Base-by-base conservation (phyloP, 2,888 invertebrate species). In the Eumerus sabulonum region DNA sequence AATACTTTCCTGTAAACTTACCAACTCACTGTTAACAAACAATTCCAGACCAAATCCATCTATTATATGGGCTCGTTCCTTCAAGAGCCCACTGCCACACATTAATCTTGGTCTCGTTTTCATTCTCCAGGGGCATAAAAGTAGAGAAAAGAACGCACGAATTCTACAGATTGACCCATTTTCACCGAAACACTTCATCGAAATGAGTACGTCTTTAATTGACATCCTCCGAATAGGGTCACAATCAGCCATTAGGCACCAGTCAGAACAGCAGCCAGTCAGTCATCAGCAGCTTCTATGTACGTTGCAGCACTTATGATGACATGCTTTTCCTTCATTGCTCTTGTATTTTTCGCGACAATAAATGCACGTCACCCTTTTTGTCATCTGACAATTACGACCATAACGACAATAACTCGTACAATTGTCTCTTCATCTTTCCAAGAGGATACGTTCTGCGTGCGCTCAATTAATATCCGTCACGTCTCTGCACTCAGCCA, bases 401-500 rank as follows among this genome's bases (percentile, higher is more conserved):
- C 62, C 56, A 57, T 62, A 62, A 63, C 45, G 62, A 62, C 56
- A 44, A 62, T 48, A 68, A 57, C 19, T 47, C 63, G 50, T 51
- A 45, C 35, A 16, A 50, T 62, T 56, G 60, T 38, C 27, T 44
- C 51, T 19, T 60, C 12, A 2, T 1, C 11, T 14, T 2, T 27
- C n/a, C n/a, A 27, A 7, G 44, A n/a, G 60, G 59, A 60, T 68
- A 38, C 53, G 53, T 70, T 68, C 35, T 63, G 62, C 74, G 51
- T 74, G 51, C 45, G 57, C 74, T 74, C 60, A 74, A 74, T 74
- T 74, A 68, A 63, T 68, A 68, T 63, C 56, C 62, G 62, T 74
- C 60, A 57, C 57, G 57, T 64, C 35, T 51, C 51, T 74, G 45
- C 62, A 57, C 62, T 74, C 62, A 62, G 68, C 68, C 44, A 68